phyloP scores from a whole-genome alignment of 2,113 vertebrate species.

The Taurulus bubalis region DNA sequence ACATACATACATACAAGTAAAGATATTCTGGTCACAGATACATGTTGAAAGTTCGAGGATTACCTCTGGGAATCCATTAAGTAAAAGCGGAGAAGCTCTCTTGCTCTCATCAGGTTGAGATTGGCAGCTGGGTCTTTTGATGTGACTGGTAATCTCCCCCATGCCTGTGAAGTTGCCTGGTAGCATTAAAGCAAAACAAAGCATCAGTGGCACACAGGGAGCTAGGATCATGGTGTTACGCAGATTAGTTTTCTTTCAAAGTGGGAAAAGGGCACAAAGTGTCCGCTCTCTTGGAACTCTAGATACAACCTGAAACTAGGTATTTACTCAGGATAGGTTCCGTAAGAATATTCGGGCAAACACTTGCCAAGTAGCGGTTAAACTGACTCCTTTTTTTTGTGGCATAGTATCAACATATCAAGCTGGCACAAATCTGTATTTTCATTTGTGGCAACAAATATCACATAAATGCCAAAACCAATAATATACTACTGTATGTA shows the following conservation, averaged over 20 bases:
- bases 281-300: slow-evolving; percentile 30
- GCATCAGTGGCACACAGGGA: slow-evolving; percentile 24
- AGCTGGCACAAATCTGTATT: neutral
- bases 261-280: slow-evolving; percentile 37
- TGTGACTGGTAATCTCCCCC: slow-evolving; percentile 50
- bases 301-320: neutral
- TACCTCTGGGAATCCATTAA: slow-evolving; percentile 18
- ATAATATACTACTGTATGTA: neutral
- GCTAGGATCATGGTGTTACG: slow-evolving; percentile 9
- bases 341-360: neutral
- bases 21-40: slow-evolving; percentile 23
- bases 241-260: slow-evolving; percentile 42
- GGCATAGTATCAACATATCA: neutral
- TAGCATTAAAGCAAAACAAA: slow-evolving; percentile 49
- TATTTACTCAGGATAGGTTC: neutral
- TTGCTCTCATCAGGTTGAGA: slow-evolving; percentile 42
- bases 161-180: slow-evolving; percentile 32
- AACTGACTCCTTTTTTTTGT: no score
- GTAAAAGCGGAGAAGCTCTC: slow-evolving; percentile 31
- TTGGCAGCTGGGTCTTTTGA: slow-evolving; percentile 40
- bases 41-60: slow-evolving; percentile 11
- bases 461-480: neutral
- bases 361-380: neutral
- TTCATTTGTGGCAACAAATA: neutral
- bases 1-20: neutral